Conservation (phyloP, 2,797 vertebrate genomes). For the Neostethus bicornis region DNA sequence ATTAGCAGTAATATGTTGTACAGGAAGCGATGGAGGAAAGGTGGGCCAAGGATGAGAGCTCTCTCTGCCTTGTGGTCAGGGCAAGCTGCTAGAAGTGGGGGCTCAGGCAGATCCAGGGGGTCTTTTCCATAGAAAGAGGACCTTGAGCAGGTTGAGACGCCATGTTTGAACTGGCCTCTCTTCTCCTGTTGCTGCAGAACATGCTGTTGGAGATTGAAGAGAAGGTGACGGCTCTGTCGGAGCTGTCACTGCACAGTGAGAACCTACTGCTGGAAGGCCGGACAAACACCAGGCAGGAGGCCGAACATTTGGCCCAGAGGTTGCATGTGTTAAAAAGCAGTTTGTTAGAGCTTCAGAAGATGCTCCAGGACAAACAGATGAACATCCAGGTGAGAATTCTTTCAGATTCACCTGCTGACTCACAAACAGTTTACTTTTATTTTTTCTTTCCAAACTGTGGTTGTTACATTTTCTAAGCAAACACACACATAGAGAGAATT, state of each 20-base stretch:
- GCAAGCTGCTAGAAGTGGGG: constrained; percentile 39
- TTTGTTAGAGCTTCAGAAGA: constrained; percentile 91
- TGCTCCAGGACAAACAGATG: constrained; percentile 89
- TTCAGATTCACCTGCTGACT: background rate
- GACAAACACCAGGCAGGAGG: constrained; percentile 81
- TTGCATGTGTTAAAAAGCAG: constrained; percentile 87
- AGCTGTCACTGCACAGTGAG: constrained; percentile 92
- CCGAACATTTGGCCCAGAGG: constrained; percentile 87
- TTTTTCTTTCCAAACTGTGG: background rate
- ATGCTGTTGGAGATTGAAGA: constrained; percentile 96
- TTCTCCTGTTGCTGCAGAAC: constrained; percentile 88
- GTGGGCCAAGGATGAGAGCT: constrained; percentile 63
- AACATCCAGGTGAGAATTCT: constrained; percentile 87
- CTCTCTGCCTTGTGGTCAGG: constrained; percentile 40
- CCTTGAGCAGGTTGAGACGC: constrained; percentile 20
- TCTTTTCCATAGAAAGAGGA: constrained; percentile 9
- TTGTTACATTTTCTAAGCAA: constrained; percentile 7
- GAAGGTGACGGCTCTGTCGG: constrained; percentile 90
- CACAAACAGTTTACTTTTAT: background rate
- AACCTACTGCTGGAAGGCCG: constrained; percentile 92
- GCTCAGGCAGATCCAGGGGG: constrained; percentile 22
- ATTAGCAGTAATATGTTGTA: constrained; percentile 70
- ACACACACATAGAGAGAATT: no score
- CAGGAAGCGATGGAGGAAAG: constrained; percentile 50
- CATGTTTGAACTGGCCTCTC: constrained; percentile 84